Base-by-base conservation (phyloP, 1,140 invertebrate genomes). In the Neodiprion fabricii region DNA sequence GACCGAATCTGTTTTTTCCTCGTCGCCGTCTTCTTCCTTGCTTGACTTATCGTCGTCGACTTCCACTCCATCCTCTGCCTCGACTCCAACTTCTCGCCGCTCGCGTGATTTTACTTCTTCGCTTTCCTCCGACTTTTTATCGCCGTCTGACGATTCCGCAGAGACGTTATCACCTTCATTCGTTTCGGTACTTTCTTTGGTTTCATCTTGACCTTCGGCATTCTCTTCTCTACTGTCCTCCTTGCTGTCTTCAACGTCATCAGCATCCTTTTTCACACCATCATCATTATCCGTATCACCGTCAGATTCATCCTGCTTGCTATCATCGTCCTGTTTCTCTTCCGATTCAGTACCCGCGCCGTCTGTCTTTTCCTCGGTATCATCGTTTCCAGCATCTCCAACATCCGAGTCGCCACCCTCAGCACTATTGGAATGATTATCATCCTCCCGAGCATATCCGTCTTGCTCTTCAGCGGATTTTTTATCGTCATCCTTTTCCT, bases 281-380 rank as follows among this genome's bases (percentile, higher is more conserved):
- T 28, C 74, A 1, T 74, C 70, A 5, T 21, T 50, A 47, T 67
- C 72, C 40, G 61, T 70, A 28, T 80, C 82, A 70, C 83, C 81
- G 73, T 83, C 72, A 68, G 81, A 78, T 75, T 82, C 81, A 75
- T 82, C 80, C 68, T 83, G 82, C 78, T 85, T 81, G 66, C 78
- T 79, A 70, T 83, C 80, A 48, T 76, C 75, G 28, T 76, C 74
- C 61, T 61, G 53, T 61, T 5, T 74, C 47, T 69, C 67, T 28
- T 68, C 69, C 9, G 72, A 9, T 69, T 77, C 69, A 48, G 12
- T 48, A 21, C 21, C 72, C 12, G 72, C 72, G 67, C 72, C 72
- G 2, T 50, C 68, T 7, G 71, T 70, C 40, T 70, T 68, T 76
- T 77, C 71, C 23, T 48, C 72, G 9, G 77, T 69, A 70, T 74